phyloP scores from a whole-genome alignment of 2,113 vertebrate species.

The Xyrauchen texanus region DNA sequence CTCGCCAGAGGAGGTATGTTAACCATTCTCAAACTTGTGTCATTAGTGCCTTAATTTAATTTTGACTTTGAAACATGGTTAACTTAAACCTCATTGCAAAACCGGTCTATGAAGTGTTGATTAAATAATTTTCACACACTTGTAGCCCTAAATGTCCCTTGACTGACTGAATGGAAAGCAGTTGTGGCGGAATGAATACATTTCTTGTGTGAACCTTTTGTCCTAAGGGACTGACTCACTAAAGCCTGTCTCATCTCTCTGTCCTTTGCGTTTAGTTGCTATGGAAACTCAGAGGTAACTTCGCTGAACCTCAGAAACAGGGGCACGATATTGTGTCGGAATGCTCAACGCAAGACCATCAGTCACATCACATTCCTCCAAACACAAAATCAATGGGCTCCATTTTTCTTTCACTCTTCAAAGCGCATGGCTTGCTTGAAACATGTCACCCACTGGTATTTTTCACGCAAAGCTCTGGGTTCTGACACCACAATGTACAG shows the following conservation, averaged over 20 bases:
- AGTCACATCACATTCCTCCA: conserved; percentile 26
- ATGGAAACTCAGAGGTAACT: conserved; percentile 75
- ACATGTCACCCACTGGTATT: neutral
- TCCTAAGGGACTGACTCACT: conserved; percentile 50
- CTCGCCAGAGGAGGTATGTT: neutral
- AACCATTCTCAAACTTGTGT: neutral
- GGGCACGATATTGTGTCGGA: conserved; percentile 50
- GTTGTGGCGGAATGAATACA: conserved; percentile 37
- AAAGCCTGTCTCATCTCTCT: conserved; percentile 65
- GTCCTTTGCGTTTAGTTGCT: conserved; percentile 74
- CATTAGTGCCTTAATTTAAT: neutral
- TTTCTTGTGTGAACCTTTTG: conserved; percentile 34
- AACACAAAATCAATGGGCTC: conserved; percentile 27
- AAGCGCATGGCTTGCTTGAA: neutral
- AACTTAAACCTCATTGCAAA: no score
- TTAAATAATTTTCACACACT: neutral
- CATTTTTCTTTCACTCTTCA: conserved; percentile 28
- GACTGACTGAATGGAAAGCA: conserved; percentile 20
- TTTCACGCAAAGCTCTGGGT: conserved; percentile 2
- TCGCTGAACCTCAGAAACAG: conserved; percentile 58
- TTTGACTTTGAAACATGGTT: neutral
- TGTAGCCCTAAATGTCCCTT: neutral
- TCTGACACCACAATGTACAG: conserved; percentile 6
- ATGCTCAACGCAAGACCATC: conserved; percentile 49
- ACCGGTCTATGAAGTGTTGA: neutral